These are phyloP conservation scores for Steinernema khuongi DNA, from an alignment of 1,140 invertebrate genomes.

Conservation along the genomic window DNA sequence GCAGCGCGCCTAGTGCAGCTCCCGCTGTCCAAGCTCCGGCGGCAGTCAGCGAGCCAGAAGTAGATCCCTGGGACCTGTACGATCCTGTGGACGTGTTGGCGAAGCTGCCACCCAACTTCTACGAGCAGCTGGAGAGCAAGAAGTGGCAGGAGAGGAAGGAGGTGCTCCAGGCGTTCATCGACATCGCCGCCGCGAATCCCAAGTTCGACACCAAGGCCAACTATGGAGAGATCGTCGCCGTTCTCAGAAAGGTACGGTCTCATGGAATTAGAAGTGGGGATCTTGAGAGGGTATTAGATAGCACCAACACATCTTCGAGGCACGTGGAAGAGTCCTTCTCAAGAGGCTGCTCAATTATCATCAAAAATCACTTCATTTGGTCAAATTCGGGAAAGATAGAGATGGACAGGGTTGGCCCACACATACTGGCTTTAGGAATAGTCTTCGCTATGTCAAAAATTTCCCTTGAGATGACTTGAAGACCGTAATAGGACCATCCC, in stretches of 20 bases:
- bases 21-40: background rate
- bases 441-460: too few species aligned
- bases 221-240: slow-evolving; percentile 79
- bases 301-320: too few species aligned
- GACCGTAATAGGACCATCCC: too few species aligned
- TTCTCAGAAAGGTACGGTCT: slow-evolving; percentile 79
- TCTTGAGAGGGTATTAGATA: too few species aligned
- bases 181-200: slow-evolving; percentile 70
- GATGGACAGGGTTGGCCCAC: too few species aligned
- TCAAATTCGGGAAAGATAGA: too few species aligned
- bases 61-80: slow-evolving; percentile 67
- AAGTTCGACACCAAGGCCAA: slow-evolving; percentile 25
- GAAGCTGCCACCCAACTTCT: slow-evolving; percentile 89
- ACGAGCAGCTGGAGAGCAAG: slow-evolving; percentile 76
- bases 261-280: too few species aligned
- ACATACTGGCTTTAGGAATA: too few species aligned
- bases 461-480: too few species aligned
- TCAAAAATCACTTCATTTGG: too few species aligned
- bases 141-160: slow-evolving; percentile 96
- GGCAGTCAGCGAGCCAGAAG: slow-evolving; percentile 12
- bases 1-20: background rate
- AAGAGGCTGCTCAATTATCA: too few species aligned
- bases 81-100: slow-evolving; percentile 85
- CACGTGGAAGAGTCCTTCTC: too few species aligned
- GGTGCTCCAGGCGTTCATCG: slow-evolving; percentile 73